These are phyloP conservation scores for Drosophila leonis DNA, from an alignment of 2,888 invertebrate genomes.

Conservation along the genomic window DNA sequence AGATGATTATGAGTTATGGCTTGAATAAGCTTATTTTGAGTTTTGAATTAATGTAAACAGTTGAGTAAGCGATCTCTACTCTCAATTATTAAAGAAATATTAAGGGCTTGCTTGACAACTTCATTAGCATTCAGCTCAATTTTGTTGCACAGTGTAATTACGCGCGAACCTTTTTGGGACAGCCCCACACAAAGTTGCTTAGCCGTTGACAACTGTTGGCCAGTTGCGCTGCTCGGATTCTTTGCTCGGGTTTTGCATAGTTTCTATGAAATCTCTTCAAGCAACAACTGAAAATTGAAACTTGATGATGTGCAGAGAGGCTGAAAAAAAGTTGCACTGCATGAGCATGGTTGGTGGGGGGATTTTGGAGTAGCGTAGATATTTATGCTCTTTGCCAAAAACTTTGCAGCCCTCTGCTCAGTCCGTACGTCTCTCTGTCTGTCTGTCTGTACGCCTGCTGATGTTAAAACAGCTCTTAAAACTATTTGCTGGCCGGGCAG, in stretches of 20 bases:
- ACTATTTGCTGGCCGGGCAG: constrained; percentile 62
- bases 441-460: neutral
- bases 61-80: neutral
- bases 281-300: constrained; percentile 81
- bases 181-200: constrained; percentile 40
- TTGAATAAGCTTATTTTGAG: neutral
- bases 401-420: constrained; percentile 57
- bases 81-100: neutral
- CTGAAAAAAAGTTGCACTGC: constrained; percentile 58
- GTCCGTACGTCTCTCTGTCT: constrained; percentile 1
- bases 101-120: neutral
- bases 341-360: neutral
- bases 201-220: constrained; percentile 72
- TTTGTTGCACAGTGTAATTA: constrained; percentile 56
- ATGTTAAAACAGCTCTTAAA: constrained; percentile 48
- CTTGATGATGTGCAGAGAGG: constrained; percentile 83
- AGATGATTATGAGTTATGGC: neutral
- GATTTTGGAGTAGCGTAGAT: constrained; percentile 60
- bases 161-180: constrained; percentile 35
- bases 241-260: constrained; percentile 50
- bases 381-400: constrained; percentile 79
- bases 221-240: constrained; percentile 47
- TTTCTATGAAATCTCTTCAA: constrained; percentile 56
- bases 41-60: neutral
- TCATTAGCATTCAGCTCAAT: neutral